A percentile compares a stretch with the other conserved stretches of the same genome.
phyloP scores from a whole-genome alignment of 2,797 vertebrate species.

The Todus mexicanus region DNA sequence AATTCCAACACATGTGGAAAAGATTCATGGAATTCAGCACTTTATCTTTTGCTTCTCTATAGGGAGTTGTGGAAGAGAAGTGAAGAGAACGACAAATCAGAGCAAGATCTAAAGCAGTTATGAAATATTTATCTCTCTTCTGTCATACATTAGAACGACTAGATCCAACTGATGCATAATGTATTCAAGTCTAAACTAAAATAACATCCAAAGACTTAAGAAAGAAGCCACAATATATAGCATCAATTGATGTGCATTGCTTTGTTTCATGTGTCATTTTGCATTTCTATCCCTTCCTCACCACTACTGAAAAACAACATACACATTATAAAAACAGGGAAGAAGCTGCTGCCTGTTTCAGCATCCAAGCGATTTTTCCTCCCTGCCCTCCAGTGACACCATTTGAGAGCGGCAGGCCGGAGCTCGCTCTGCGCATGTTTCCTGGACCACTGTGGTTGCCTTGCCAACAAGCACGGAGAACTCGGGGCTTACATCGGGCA shows the following conservation, averaged over 20 bases:
- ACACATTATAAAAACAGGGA: background rate
- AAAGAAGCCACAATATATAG: background rate
- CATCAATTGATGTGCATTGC: no score
- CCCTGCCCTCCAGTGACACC: constrained; percentile 65
- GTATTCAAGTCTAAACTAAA: background rate
- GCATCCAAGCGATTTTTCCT: constrained; percentile 10
- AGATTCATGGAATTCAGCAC: background rate
- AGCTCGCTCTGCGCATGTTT: constrained; percentile 84
- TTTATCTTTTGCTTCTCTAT: background rate
- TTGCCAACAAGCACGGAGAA: constrained; percentile 86
- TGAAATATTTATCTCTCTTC: constrained; percentile 38
- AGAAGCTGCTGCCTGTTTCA: background rate
- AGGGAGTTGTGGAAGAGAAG: background rate
- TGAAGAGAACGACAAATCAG: background rate
- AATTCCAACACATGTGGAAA: background rate
- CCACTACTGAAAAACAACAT: background rate
- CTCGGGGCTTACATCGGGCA: constrained; percentile 80
- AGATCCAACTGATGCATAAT: background rate
- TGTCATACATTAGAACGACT: background rate
- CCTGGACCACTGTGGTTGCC: constrained; percentile 91
- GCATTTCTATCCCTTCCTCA: background rate
- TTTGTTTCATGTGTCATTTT: background rate
- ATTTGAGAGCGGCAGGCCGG: constrained; percentile 65
- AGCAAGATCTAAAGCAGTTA: background rate
- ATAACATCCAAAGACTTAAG: background rate